A percentile compares a stretch with the other conserved stretches of the same genome.
phyloP scores from a whole-genome alignment of 2,888 invertebrate genomes.

The Carcina quercana region DNA sequence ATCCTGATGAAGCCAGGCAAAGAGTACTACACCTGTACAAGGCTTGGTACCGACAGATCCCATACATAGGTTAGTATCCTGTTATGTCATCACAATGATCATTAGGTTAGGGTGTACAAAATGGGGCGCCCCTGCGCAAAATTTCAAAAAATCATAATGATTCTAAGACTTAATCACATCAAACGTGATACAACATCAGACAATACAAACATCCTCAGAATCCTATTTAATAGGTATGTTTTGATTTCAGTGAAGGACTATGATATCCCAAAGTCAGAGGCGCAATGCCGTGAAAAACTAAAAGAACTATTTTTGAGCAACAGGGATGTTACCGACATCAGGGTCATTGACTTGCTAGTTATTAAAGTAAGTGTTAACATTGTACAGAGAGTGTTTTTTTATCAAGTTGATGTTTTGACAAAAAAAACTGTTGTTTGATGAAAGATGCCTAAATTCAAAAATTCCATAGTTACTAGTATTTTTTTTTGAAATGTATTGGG shows the following conservation, averaged over 20 bases:
- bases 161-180: too few species aligned
- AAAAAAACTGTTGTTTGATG: too few species aligned
- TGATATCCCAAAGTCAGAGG: slow-evolving; percentile 84
- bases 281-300: slow-evolving; percentile 81
- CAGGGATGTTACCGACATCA: slow-evolving; percentile 85
- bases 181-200: too few species aligned
- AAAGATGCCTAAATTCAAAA: too few species aligned
- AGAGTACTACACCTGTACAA: slow-evolving; percentile 92
- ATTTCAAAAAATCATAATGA: too few species aligned
- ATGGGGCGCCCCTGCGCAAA: too few species aligned
- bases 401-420: too few species aligned
- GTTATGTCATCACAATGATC: slow-evolving; percentile 66
- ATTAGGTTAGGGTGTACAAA: too few species aligned
- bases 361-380: slow-evolving; percentile 80
- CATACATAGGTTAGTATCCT: slow-evolving; percentile 84
- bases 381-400: background rate
- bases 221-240: too few species aligned
- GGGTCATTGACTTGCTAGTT: slow-evolving; percentile 93
- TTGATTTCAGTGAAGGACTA: slow-evolving; percentile 83
- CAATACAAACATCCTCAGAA: too few species aligned
- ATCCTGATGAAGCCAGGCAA: slow-evolving; percentile 83
- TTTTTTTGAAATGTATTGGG: too few species aligned
- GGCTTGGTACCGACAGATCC: slow-evolving; percentile 95
- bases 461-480: too few species aligned
- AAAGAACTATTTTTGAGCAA: slow-evolving; percentile 86